phyloP scores from a whole-genome alignment of 1,140 invertebrate genomes.

The silkworm (Bombyx mori) region DNA sequence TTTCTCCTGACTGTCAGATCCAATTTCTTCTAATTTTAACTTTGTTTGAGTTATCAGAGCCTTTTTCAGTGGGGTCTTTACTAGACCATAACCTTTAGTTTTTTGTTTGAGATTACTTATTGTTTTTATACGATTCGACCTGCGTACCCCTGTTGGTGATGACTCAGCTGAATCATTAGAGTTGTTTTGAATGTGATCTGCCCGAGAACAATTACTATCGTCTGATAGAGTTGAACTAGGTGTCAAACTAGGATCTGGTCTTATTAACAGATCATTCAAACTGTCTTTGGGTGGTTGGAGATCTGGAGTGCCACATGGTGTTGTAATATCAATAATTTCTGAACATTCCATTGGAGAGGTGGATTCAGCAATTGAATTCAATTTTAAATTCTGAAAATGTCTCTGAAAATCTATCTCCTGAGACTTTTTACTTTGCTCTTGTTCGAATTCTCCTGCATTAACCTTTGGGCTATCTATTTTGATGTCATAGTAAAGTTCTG shows the following conservation, averaged over 20 bases:
- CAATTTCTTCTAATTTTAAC: conserved; percentile 53
- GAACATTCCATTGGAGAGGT: conserved; percentile 40
- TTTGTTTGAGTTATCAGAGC: conserved; percentile 62
- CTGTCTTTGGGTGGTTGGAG: conserved; percentile 29
- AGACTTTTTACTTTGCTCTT: conserved; percentile 26
- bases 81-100: conserved; percentile 72
- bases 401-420: conserved; percentile 47
- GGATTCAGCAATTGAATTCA: conserved; percentile 24
- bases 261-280: conserved; percentile 24
- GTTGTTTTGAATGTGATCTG: conserved; percentile 48
- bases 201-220: conserved; percentile 61
- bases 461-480: conserved; percentile 51
- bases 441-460: conserved; percentile 11
- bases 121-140: conserved; percentile 74
- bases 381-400: conserved; percentile 55
- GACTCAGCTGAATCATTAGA: conserved; percentile 66
- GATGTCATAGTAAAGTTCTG: conserved; percentile 57
- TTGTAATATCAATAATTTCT: conserved; percentile 27
- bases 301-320: conserved; percentile 35
- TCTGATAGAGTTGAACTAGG: conserved; percentile 63
- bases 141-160: conserved; percentile 63
- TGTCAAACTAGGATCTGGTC: conserved; percentile 59
- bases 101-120: conserved; percentile 72
- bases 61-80: conserved; percentile 67
- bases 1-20: conserved; percentile 58